A percentile compares a stretch with the other conserved stretches of the same genome.
These are phyloP conservation scores for Papilio helenus DNA, from an alignment of 1,140 invertebrate species.

Conservation along the genomic window DNA sequence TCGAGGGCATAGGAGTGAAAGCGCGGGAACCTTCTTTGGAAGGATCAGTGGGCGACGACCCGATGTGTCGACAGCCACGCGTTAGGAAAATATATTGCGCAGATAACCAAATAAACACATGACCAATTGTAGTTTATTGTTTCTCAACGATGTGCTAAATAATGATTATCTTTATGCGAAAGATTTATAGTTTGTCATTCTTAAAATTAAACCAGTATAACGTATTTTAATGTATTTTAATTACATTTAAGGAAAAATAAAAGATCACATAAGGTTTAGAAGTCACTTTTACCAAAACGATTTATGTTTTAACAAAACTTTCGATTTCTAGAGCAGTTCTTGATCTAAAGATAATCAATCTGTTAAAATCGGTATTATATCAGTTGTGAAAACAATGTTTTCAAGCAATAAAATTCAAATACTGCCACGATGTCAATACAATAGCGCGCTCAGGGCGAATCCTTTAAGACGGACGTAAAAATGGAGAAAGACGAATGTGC, in stretches of 20 bases:
- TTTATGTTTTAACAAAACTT: background rate
- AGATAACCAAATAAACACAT: constrained; percentile 17
- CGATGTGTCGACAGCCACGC: background rate
- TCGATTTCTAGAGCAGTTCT: background rate
- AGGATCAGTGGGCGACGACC: constrained; percentile 21
- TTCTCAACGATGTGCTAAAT: constrained; percentile 8
- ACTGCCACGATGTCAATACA: constrained; percentile 11
- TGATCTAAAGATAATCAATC: background rate
- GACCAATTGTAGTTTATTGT: constrained; percentile 21
- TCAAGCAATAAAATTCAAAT: background rate
- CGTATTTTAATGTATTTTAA: too few relatives aligned
- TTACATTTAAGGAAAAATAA: too few relatives aligned
- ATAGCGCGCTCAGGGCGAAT: constrained; percentile 16
- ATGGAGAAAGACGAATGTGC: constrained; percentile 6
- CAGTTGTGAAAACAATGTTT: background rate
- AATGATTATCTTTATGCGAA: background rate
- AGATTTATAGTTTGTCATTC: background rate
- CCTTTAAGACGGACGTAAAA: constrained; percentile 11
- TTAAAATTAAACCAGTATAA: background rate
- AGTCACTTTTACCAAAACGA: too few relatives aligned
- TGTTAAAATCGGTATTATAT: background rate
- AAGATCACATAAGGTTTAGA: too few relatives aligned
- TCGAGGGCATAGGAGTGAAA: constrained; percentile 26
- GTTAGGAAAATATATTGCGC: constrained; percentile 29
- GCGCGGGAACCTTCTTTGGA: constrained; percentile 12